Base-by-base conservation (phyloP, 2,888 invertebrate species). In the Dioctria rufipes region DNA sequence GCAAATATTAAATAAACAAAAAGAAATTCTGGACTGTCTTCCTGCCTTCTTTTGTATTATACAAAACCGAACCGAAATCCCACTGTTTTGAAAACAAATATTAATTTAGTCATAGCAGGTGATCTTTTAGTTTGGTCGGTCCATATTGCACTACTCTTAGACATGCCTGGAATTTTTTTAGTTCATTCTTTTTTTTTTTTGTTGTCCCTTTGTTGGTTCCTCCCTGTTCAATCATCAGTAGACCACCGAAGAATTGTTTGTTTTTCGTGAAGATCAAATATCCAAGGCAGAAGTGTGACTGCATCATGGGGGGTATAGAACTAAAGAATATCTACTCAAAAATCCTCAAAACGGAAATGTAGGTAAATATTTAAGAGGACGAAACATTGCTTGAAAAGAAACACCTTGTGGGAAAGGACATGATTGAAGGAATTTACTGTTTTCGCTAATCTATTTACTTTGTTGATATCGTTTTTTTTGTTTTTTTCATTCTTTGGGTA, bases 31-130 rank as follows among this genome's bases (percentile, higher is more conserved):
- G 25, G 25, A 25, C 25, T 25, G 25, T 25, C 25, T 25, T 25
- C 25, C 25, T 67, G 42, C 46, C 46, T 40, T 49, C 1, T 49
- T 13, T 49, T 9, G n/a, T 42, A 25, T 43, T 9, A 25, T 67
- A n/a, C 37, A 25, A 6, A 25, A 49, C 25, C 25, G 46, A 67
- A 46, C 39, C 9, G 67, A 67, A 25, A 8, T 71, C 71, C 71
- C 40, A 51, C 71, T 71, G 71, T 54, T 71, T 51, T 13, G 54
- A 51, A 71, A 71, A 54, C 71, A 71, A 71, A 71, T 71, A 71
- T 71, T 51, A 71, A 71, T 71, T 71, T 71, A 71, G 71, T 71
- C 71, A 71, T 54, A 54, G 71, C 71, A 71, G 71, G 71, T 71
- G 71, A 71, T 71, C 51, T 69, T 37, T 37, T n/a, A 8, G 40